These are phyloP conservation scores for Branchinecta lindahli DNA, from an alignment of 1,140 invertebrate species.

Conservation along the genomic window DNA sequence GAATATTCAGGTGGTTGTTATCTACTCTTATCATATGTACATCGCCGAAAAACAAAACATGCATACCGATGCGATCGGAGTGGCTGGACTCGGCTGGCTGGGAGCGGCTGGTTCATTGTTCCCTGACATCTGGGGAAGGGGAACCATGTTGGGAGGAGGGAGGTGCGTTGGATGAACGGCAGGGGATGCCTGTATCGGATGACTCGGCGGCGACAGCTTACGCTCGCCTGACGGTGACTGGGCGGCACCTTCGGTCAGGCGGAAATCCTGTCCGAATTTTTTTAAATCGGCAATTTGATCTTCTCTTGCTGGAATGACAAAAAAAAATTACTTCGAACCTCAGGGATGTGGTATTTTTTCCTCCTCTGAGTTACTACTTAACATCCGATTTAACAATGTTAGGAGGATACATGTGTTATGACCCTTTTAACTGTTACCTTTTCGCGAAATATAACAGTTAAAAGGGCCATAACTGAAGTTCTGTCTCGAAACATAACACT, in stretches of 20 bases:
- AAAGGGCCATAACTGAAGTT: too few species aligned
- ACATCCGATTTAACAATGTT: too few species aligned
- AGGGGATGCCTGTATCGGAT: constrained; percentile 24
- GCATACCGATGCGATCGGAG: too few species aligned
- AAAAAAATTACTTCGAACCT: constrained; percentile 18
- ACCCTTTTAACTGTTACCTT: too few species aligned
- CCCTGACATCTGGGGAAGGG: not conserved
- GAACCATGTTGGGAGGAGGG: constrained; percentile 17
- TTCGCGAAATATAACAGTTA: too few species aligned
- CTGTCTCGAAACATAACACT: too few species aligned
- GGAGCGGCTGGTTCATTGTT: constrained; percentile 28
- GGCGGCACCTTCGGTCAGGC: constrained; percentile 33
- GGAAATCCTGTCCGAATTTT: constrained; percentile 42
- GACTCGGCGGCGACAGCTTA: not conserved
- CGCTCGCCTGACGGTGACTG: constrained; percentile 24
- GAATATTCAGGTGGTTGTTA: too few species aligned
- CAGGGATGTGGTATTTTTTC: not conserved
- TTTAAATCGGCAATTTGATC: constrained; percentile 39
- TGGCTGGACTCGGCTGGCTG: constrained; percentile 17
- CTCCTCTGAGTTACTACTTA: not conserved
- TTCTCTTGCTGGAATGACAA: constrained; percentile 31
- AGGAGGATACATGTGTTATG: too few species aligned
- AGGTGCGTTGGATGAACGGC: constrained; percentile 8
- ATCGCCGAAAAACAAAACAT: too few species aligned
- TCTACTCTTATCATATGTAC: too few species aligned